Conservation (phyloP, 1,140 invertebrate species). For the Drosophila erecta region DNA sequence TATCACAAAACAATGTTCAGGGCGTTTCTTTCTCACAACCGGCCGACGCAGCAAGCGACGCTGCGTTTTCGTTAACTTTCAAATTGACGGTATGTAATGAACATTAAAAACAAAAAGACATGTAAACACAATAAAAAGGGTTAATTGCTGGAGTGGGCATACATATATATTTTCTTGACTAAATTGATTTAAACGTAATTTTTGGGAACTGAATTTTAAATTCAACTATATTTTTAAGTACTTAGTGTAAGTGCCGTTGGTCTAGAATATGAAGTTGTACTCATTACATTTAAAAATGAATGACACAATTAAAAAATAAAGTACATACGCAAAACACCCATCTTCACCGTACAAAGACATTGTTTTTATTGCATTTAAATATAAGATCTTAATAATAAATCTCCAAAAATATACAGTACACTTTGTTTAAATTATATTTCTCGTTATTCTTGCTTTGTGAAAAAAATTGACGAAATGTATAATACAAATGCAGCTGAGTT, state of each 20-base stretch:
- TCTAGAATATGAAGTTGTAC: neutral
- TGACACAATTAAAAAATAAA: neutral
- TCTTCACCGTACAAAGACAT: slow-evolving; percentile 21
- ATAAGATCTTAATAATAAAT: slow-evolving; percentile 28
- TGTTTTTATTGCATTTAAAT: slow-evolving; percentile 39
- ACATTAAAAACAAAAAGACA: too few species aligned
- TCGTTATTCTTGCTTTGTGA: neutral
- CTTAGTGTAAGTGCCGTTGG: neutral
- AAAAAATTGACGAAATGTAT: slow-evolving; percentile 24
- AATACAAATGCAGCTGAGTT: slow-evolving; percentile 35
- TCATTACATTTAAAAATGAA: neutral
- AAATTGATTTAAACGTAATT: neutral
- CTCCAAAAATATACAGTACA: slow-evolving; percentile 37
- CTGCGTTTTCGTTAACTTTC: neutral
- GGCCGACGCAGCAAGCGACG: neutral
- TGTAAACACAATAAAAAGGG: neutral
- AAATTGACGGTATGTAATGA: too few species aligned
- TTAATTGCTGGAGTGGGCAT: neutral
- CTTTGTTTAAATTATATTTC: slow-evolving; percentile 21
- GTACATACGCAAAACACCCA: neutral
- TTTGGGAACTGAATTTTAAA: slow-evolving; percentile 1
- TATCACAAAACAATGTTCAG: neutral
- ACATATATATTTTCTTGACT: neutral
- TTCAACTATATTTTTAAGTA: neutral
- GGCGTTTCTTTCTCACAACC: neutral